Evolutionary conservation across 2,888 invertebrate species (phyloP).

Genomic region (Scaptomyza reducta): DNA sequence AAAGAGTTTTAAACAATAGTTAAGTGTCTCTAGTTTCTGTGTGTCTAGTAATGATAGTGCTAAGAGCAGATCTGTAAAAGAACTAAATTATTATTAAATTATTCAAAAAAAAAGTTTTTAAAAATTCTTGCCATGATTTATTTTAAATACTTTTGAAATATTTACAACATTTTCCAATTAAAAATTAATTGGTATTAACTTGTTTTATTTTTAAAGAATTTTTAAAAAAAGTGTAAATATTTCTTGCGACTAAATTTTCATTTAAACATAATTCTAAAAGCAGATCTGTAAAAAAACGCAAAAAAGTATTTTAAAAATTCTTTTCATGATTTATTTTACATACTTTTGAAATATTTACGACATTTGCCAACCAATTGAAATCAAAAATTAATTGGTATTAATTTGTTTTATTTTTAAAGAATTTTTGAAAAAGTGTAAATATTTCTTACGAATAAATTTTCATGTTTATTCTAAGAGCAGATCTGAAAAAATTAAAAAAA

Average conservation of each 20-base stretch:
- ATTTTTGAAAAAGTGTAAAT: background rate
- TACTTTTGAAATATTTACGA: too few species aligned
- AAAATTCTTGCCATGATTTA: too few species aligned
- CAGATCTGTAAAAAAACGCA: conserved; percentile 28
- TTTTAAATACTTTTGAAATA: too few species aligned
- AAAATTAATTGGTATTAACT: too few species aligned
- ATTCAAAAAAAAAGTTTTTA: background rate
- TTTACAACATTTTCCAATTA: too few species aligned
- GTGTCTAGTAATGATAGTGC: conserved; percentile 41
- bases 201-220: too few species aligned
- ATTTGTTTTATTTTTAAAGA: too few species aligned
- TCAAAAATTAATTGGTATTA: too few species aligned
- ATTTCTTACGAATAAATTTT: background rate
- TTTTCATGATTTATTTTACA: too few species aligned
- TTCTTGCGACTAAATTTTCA: too few species aligned
- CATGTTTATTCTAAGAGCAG: conserved; percentile 27
- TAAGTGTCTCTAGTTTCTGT: conserved; percentile 44
- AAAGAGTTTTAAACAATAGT: conserved; percentile 2
- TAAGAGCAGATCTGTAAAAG: conserved; percentile 31
- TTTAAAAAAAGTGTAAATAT: background rate
- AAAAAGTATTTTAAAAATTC: background rate
- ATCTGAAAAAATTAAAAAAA: conserved; percentile 14
- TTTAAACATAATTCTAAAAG: conserved; percentile 13
- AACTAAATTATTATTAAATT: background rate
- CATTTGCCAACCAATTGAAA: too few species aligned